These are phyloP conservation scores for Platycnemis pennipes DNA, from an alignment of 2,888 invertebrate genomes.

Conservation along the genomic window DNA sequence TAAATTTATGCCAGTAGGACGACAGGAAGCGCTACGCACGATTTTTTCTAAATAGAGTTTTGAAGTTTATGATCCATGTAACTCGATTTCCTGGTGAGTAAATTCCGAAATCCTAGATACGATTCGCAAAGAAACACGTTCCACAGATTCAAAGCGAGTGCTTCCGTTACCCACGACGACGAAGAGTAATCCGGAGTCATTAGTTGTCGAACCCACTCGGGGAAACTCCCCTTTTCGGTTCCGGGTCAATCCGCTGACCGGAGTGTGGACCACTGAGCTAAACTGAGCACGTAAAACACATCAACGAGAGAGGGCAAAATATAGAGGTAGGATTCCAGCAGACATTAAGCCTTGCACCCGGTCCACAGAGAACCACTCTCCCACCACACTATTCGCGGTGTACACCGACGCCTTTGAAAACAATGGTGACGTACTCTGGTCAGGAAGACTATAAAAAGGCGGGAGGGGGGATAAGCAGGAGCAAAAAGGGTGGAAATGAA, in stretches of 20 bases:
- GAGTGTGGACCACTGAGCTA: neutral
- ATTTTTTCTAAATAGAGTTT: neutral
- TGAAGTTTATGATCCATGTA: neutral
- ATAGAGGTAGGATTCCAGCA: neutral
- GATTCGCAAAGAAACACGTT: neutral
- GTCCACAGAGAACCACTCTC: conserved; percentile 6
- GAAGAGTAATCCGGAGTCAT: neutral
- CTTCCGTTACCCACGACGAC: neutral
- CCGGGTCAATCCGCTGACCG: neutral
- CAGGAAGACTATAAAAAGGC: neutral
- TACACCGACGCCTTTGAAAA: neutral
- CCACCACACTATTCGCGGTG: neutral
- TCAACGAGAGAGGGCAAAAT: neutral
- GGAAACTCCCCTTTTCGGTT: neutral
- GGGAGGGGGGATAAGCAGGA: neutral
- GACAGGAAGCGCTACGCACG: neutral
- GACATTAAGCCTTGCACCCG: neutral
- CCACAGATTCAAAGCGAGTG: neutral
- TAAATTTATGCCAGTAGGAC: neutral
- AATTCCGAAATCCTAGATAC: neutral
- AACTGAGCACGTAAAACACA: neutral
- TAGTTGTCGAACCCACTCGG: neutral
- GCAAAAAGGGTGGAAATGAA: neutral
- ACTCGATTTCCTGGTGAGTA: neutral
- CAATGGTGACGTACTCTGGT: neutral